Evolutionary conservation across 2,113 vertebrate species (phyloP).

Genomic region (Macrotis lagotis): DNA sequence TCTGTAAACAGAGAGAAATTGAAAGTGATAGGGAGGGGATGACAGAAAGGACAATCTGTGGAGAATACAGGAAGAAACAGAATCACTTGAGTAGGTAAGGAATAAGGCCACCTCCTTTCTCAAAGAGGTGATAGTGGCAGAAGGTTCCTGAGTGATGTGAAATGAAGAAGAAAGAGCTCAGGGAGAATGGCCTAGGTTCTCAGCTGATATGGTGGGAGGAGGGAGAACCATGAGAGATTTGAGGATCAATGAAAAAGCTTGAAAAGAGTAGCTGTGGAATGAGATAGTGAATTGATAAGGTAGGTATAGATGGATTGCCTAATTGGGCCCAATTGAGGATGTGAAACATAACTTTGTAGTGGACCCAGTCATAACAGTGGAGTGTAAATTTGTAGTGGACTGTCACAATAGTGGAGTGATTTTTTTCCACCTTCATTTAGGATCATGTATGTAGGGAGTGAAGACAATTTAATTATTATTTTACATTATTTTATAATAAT

Average conservation of each 20-base stretch:
- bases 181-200: background rate
- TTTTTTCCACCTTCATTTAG: background rate
- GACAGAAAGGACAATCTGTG: background rate
- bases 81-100: background rate
- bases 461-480: background rate
- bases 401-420: background rate
- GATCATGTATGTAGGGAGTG: background rate
- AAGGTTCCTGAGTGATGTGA: background rate
- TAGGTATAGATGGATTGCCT: background rate
- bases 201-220: background rate
- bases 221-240: background rate
- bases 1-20: background rate
- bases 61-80: background rate
- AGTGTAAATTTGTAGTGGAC: background rate
- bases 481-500: too few relatives aligned
- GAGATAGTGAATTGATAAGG: background rate
- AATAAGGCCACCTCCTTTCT: background rate
- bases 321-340: background rate
- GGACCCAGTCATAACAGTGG: background rate
- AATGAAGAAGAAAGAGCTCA: background rate
- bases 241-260: background rate
- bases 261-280: background rate
- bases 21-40: background rate
- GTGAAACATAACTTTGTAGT: background rate
- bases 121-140: background rate